phyloP scores from a whole-genome alignment of 2,888 invertebrate species.

The Sphaerophoria taeniata region DNA sequence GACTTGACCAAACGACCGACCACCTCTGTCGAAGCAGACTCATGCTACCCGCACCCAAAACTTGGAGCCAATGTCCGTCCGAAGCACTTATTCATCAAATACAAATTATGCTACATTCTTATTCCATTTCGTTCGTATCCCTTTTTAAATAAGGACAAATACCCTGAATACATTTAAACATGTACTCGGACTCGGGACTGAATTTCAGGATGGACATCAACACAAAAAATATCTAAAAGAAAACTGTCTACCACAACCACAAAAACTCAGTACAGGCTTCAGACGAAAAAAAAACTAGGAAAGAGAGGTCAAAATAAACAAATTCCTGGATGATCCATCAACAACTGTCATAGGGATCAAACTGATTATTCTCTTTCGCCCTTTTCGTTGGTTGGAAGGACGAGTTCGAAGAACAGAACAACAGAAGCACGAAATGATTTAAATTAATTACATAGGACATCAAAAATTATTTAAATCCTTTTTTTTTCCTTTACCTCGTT shows the following conservation, averaged over 20 bases:
- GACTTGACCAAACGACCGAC: neutral
- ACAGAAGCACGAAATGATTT: slow-evolving; percentile 71
- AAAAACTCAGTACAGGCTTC: neutral
- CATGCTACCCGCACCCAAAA: neutral
- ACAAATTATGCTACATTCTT: slow-evolving; percentile 57
- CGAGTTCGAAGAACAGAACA: slow-evolving; percentile 8
- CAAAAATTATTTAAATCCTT: slow-evolving; percentile 60
- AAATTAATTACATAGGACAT: slow-evolving; percentile 71
- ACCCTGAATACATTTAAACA: slow-evolving; percentile 7
- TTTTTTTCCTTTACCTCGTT: too few relatives aligned
- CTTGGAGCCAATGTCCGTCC: slow-evolving; percentile 13
- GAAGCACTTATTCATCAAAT: slow-evolving; percentile 66
- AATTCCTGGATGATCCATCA: slow-evolving; percentile 62
- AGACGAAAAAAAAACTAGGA: slow-evolving; percentile 4
- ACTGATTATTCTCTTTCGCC: neutral
- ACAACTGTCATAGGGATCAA: slow-evolving; percentile 72
- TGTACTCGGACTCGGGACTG: neutral
- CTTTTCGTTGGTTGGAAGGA: neutral
- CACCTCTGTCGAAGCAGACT: neutral
- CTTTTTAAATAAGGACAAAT: slow-evolving; percentile 12
- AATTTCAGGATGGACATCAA: slow-evolving; percentile 1
- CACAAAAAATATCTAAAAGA: slow-evolving; percentile 10
- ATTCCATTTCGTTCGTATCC: neutral
- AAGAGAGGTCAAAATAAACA: slow-evolving; percentile 10
- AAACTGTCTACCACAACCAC: slow-evolving; percentile 14